Evolutionary conservation across 30 jellyfish, hydroid and myxozoan species (phyloP).

Genomic region (Turritopsis dohrnii): DNA sequence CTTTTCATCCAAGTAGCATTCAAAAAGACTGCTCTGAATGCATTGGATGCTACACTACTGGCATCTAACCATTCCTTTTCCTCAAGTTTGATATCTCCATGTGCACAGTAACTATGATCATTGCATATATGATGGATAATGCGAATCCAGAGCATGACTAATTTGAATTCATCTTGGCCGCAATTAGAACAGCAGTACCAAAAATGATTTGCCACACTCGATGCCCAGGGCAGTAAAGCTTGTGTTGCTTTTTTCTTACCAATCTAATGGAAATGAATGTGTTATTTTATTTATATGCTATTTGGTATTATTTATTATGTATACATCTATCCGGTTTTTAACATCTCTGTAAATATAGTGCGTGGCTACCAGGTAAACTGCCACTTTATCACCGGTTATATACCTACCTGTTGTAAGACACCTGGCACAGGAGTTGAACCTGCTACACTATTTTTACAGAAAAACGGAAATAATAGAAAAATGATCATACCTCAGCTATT

Average conservation of each 20-base stretch:
- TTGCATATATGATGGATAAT: neutral
- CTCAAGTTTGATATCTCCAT: neutral
- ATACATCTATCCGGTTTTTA: too few species aligned
- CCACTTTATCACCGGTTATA: too few species aligned
- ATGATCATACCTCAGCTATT: too few species aligned
- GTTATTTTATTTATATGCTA: neutral
- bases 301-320: too few species aligned
- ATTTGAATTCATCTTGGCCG: neutral
- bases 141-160: neutral
- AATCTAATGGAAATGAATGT: neutral
- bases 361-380: too few species aligned
- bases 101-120: neutral
- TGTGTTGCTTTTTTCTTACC: neutral
- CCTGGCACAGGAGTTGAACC: too few species aligned
- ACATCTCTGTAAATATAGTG: too few species aligned
- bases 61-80: conserved; percentile 9
- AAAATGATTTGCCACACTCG: neutral
- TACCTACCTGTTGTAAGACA: too few species aligned
- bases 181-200: conserved; percentile 1
- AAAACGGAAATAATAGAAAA: too few species aligned
- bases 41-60: neutral
- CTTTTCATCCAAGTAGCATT: conserved; percentile 20
- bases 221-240: neutral
- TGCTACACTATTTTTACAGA: too few species aligned
- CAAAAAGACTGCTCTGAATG: neutral